phyloP scores from a whole-genome alignment of 2,113 vertebrate genomes.

The Bettongia penicillata region DNA sequence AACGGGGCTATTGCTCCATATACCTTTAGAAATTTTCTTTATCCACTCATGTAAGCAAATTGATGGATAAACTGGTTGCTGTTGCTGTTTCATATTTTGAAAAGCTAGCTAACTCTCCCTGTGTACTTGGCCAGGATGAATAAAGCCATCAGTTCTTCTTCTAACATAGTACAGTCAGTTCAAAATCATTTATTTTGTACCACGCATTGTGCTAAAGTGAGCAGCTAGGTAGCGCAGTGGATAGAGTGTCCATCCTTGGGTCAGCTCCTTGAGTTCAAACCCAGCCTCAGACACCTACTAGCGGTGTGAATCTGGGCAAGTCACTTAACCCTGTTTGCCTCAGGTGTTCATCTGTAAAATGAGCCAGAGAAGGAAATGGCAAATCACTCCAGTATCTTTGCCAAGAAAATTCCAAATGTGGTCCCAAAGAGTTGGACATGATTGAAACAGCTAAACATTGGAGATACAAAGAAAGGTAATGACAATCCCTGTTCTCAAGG shows the following conservation, averaged over 20 bases:
- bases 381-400: neutral
- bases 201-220: neutral
- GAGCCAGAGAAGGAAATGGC: neutral
- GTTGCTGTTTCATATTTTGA: slow-evolving; percentile 65
- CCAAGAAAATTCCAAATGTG: neutral
- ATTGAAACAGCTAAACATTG: neutral
- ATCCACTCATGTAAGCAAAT: slow-evolving; percentile 80
- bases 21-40: slow-evolving; percentile 79
- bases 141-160: slow-evolving; percentile 43
- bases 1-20: slow-evolving; percentile 71
- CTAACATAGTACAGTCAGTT: slow-evolving; percentile 17
- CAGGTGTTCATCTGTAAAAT: neutral
- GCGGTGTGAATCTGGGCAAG: neutral
- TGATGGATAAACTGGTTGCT: slow-evolving; percentile 65
- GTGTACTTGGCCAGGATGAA: slow-evolving; percentile 61
- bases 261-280: neutral
- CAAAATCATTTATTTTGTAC: neutral
- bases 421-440: neutral
- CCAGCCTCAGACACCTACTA: neutral
- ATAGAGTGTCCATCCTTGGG: neutral
- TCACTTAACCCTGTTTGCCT: neutral
- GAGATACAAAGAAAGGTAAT: neutral
- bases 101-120: slow-evolving; percentile 72
- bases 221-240: neutral
- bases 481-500: neutral